Evolutionary conservation across 1,140 invertebrate species (phyloP).

Genomic region (Matsumurasca onukii): DNA sequence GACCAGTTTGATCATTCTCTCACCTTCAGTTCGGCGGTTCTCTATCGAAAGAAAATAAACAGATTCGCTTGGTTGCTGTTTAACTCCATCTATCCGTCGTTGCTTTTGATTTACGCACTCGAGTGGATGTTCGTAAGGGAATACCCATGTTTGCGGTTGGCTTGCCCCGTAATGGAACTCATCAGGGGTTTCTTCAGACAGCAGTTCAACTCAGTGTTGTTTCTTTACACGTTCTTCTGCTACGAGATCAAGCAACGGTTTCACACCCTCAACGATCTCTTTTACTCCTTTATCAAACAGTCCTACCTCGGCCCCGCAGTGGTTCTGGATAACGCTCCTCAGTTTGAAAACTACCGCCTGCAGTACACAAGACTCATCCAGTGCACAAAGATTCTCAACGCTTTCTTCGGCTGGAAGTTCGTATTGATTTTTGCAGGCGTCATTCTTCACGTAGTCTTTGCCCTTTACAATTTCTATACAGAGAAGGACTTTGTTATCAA

Average conservation of each 20-base stretch:
- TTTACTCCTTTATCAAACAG: not conserved
- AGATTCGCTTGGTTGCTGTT: not conserved
- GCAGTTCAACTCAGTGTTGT: not conserved
- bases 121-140: not conserved
- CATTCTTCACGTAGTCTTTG: not conserved
- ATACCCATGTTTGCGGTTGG: not conserved
- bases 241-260: not conserved
- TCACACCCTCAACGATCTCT: not conserved
- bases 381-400: not conserved
- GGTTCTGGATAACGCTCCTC: not conserved
- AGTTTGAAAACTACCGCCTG: not conserved
- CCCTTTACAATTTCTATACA: not conserved
- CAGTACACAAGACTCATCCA: not conserved
- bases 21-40: not conserved
- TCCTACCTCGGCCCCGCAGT: not conserved
- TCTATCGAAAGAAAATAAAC: not conserved
- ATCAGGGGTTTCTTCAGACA: not conserved
- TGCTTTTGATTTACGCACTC: not conserved
- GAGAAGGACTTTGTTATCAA: not conserved
- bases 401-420: not conserved
- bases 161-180: not conserved
- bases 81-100: not conserved
- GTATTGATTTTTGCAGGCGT: not conserved
- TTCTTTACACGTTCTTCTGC: not conserved
- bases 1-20: not conserved